Evolutionary conservation across 2,888 invertebrate genomes (phyloP).

Genomic region (Athalia rosae): DNA sequence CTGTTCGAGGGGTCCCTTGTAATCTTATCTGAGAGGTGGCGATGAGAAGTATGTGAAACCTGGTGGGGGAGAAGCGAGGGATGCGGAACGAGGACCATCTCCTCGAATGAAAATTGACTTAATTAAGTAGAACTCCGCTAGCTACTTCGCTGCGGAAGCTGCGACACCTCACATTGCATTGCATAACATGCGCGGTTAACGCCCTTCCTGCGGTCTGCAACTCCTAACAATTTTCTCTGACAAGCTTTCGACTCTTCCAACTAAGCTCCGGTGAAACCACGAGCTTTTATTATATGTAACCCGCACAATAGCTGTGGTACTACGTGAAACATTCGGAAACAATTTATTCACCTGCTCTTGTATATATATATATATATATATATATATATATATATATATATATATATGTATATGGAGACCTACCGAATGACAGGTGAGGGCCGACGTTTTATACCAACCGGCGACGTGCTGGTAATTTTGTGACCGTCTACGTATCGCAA

Average conservation of each 20-base stretch:
- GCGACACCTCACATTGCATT: background rate
- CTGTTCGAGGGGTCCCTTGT: no score
- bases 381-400: no score
- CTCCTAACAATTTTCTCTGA: background rate
- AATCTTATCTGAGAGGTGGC: background rate
- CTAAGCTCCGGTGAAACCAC: background rate
- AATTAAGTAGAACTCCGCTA: slow-evolving; percentile 11
- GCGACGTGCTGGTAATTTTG: background rate
- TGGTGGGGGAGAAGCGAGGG: background rate
- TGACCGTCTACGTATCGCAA: background rate
- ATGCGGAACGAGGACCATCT: slow-evolving; percentile 23
- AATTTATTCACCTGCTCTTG: background rate
- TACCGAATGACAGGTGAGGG: background rate
- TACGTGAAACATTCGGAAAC: background rate
- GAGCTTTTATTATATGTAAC: no score
- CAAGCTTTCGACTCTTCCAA: background rate
- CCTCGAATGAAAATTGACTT: slow-evolving; percentile 25
- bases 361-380: no score
- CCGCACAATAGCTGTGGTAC: no score
- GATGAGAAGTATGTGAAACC: background rate
- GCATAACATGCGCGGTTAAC: background rate
- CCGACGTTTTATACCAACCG: background rate
- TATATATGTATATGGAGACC: background rate
- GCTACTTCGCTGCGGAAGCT: background rate
- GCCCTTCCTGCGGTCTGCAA: background rate